phyloP scores from a whole-genome alignment of 1,140 invertebrate genomes.

The Drosophila kohkoa region DNA sequence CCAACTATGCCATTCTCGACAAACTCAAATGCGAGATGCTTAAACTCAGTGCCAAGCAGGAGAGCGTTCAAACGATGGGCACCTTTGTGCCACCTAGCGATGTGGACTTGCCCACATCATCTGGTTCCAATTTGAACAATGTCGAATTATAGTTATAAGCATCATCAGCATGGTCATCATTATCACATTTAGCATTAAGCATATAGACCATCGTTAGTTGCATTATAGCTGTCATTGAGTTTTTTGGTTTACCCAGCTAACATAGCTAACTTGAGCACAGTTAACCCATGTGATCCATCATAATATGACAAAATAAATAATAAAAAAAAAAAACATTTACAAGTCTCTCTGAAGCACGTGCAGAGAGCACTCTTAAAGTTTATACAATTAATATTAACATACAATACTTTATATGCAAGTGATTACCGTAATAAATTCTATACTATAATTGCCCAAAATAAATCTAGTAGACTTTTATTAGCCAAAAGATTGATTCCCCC shows the following conservation, averaged over 20 bases:
- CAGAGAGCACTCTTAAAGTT: constrained; percentile 2
- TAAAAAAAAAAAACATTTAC: no score
- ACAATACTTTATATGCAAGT: neutral
- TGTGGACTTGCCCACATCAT: constrained; percentile 89
- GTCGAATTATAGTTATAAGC: constrained; percentile 70
- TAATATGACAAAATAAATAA: constrained; percentile 39
- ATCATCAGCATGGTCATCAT: neutral
- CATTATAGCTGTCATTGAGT: constrained; percentile 44
- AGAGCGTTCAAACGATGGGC: constrained; percentile 90
- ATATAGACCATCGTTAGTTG: neutral
- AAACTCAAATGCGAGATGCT: constrained; percentile 96
- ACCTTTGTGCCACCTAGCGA: constrained; percentile 88
- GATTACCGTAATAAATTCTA: constrained; percentile 14
- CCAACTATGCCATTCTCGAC: constrained; percentile 96
- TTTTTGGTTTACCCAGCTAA: constrained; percentile 27
- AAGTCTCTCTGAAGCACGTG: neutral
- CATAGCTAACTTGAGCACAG: constrained; percentile 34
- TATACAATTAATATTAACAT: constrained; percentile 2
- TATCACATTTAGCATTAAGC: constrained; percentile 1
- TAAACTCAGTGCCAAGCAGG: constrained; percentile 89
- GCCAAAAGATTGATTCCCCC: neutral
- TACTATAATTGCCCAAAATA: constrained; percentile 26
- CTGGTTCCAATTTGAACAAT: constrained; percentile 90
- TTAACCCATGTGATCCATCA: constrained; percentile 54
- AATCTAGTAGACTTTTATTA: neutral